Evolutionary conservation across 2,797 vertebrate genomes (phyloP), one percentile per base, ranked within the genome.

Genomic region (Selene dorsalis): DNA sequence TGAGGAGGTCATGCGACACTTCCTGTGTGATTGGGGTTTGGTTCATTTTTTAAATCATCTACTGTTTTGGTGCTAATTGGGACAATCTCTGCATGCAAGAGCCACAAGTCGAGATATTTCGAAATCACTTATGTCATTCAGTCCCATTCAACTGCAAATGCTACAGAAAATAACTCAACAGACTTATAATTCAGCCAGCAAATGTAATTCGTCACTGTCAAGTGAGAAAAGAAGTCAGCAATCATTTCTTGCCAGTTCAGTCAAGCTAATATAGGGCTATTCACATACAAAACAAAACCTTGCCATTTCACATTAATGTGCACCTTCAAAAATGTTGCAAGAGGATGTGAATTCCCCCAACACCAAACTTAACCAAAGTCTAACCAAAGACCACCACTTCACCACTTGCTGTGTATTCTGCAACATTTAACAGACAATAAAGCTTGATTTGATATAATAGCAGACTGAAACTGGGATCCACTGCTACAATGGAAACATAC

Each of bases 11-110:
- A 64, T 65, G 55, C 38, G 30, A 82, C 83, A 89, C 73, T 86
- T 88, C 75, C 84, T 79, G 73, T 12, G 11, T 88, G 86, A 93
- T 89, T 91, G 84, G 76, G 87, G 78, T 83, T 89, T 70, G 80
- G 65, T 70, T 91, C 84, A 30, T 84, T 84, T 74, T 83, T 85
- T 68, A 57, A 88, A 87, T 88, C 85, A 72, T 64, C 83, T 68
- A 87, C 91, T 93, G 84, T 91, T 89, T 87, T 67, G 13, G 64
- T 75, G 87, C 84, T 91, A 90, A 92, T 91, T 91, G 84, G 87
- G 82, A 87, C 62, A 63, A 77, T 83, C 78, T 86, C 63, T 35
- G 67, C 75, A 82, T 45, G 73, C 87, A 65, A 35, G 73, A 80
- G 41, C 68, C 76, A 87, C 80, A 88, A 87, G 88, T 81, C 70